A percentile compares a stretch with the other conserved stretches of the same genome.
phyloP scores from a whole-genome alignment of 1,140 invertebrate species.

The Chelonus insularis region DNA sequence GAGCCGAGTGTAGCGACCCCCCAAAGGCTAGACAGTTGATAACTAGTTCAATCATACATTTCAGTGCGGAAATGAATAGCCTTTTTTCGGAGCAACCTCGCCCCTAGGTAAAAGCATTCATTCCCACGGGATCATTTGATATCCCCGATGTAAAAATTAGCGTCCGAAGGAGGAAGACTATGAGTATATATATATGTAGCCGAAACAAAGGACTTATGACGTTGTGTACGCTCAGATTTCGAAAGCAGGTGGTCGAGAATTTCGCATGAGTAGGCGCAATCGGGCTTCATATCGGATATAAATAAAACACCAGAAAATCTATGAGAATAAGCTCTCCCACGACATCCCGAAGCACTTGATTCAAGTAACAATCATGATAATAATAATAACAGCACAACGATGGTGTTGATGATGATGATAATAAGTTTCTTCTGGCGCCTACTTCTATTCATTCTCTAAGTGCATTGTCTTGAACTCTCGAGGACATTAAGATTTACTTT shows the following conservation, averaged over 20 bases:
- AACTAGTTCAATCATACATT: neutral
- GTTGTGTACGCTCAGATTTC: slow-evolving; percentile 43
- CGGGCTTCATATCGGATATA: neutral
- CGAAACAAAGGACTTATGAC: slow-evolving; percentile 23
- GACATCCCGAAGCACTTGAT: neutral
- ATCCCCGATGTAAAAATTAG: slow-evolving; percentile 8
- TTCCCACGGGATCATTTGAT: slow-evolving; percentile 19
- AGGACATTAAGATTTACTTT: neutral
- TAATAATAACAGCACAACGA: no score
- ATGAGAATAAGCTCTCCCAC: neutral
- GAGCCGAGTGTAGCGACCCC: no score
- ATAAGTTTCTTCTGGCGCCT: no score
- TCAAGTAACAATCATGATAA: neutral
- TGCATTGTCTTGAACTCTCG: neutral
- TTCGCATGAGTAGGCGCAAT: slow-evolving; percentile 27
- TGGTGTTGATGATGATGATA: no score
- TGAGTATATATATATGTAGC: neutral
- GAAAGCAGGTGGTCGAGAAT: slow-evolving; percentile 50
- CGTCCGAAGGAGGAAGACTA: slow-evolving; percentile 2
- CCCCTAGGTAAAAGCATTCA: neutral
- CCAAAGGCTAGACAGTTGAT: no score
- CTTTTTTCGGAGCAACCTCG: no score
- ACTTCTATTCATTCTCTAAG: neutral
- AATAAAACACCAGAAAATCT: neutral
- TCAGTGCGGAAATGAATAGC: no score